Evolutionary conservation across 2,888 invertebrate genomes (phyloP), one percentile per base, ranked within the genome.

Genomic region (Xanthostigma xanthostigma): DNA sequence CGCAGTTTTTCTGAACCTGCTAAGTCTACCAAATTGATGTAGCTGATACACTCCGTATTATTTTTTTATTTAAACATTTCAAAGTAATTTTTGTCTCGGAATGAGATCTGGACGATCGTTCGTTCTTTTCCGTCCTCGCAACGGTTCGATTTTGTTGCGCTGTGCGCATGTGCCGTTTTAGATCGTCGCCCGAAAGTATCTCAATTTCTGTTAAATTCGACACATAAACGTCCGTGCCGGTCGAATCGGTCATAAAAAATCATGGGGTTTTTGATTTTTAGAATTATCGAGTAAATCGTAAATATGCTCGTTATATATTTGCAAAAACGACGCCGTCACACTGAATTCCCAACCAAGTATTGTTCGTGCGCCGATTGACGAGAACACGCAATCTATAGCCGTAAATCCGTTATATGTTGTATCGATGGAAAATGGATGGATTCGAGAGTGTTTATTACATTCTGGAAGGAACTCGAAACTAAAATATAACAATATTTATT

Each of bases 1-100:
- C 76, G 84, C 13, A 75, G 84, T 61, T 84, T 79, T 62, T 92
- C 92, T 0, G 88, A 89, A 9, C 92, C 92, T 37, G 92, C 92
- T 57, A 92, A 71, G 64, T 92, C 91, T 0, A 92, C 88, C 53
- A 91, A 69, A 69, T 86, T 88, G 36, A 92, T 70, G 42, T 81
- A 79, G 38, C 85, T n/a, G n/a, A n/a, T n/a, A n/a, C n/a, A n/a
- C n/a, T n/a, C n/a, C n/a, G n/a, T n/a, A n/a, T 75, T 44, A 76
- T 76, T 41, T 68, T 72, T 2, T 70, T 67, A 61, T 84, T 79
- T 17, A 68, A 70, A 1, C 84, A 85, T 43, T 76, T 75, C 44
- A 87, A 69, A 62, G 76, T 76, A 49, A 86, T 80, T 64, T 70
- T 67, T 2, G 72, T 66, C 0, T 74, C 69, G 0, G 71, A 69